Base-by-base conservation (phyloP, 2,888 invertebrate genomes). In the Drymonia ruficornis region DNA sequence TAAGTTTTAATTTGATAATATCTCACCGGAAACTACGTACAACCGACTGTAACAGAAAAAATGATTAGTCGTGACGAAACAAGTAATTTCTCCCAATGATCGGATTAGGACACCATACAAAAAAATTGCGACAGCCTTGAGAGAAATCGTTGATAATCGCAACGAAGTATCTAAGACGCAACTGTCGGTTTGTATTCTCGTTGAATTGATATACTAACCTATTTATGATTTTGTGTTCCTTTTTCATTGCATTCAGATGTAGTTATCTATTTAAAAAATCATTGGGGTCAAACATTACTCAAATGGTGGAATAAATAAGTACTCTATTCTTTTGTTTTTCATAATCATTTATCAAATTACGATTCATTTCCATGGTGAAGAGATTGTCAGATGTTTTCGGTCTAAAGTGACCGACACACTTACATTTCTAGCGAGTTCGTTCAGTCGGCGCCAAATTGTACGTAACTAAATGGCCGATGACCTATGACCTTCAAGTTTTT, bases 401-500 rank as follows among this genome's bases (percentile, higher is more conserved):
- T n/a, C n/a, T 5, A n/a, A 7, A 36, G n/a, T 36, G 2, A 13
- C 36, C 6, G 36, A 36, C n/a, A 36, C 36, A n/a, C n/a, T 13
- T 1, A 36, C 13, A 31, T 31, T 36, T 4, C 13, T n/a, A n/a
- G 13, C 11, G 38, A 23, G 23, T 38, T 38, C 15, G 15, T 16
- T 9, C 16, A 15, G 16, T 40, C 11, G 40, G 16, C 40, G n/a
- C 40, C 16, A 40, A 16, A 8, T 40, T 40, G 15, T 16, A 40
- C 12, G 12, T 16, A 40, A 40, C 40, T 16, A 16, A 16, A 40
- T 8, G 40, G 16, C 16, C 40, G 16, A 16, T 16, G 40, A 40
- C 7, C 40, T 16, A 16, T 40, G 58, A 56, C 50, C 59, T 62
- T 62, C 53, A 54, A 23, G 40, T 8, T 9, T 40, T 40, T 40